phyloP scores from a whole-genome alignment of 2,113 vertebrate species.

The Sinocyclocheilus maitianheensis region DNA sequence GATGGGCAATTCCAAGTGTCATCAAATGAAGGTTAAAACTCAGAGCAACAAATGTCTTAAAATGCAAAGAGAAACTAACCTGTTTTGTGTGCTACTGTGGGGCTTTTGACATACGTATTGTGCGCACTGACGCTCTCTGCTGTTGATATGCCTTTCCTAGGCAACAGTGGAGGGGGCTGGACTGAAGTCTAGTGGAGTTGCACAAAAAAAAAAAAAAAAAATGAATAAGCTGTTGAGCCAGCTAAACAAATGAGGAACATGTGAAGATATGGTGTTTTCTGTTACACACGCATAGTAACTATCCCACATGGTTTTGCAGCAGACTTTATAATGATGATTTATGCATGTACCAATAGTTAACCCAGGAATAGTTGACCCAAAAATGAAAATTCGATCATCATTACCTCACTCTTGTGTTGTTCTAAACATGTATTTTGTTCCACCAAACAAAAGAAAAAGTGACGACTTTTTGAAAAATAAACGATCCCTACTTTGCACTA shows the following conservation, averaged over 20 bases:
- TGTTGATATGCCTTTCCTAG: conserved; percentile 43
- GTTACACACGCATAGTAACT: neutral
- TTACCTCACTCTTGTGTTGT: neutral
- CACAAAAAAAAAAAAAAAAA: neutral
- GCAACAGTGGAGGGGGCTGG: conserved; percentile 52
- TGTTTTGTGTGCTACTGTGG: neutral
- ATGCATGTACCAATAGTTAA: neutral
- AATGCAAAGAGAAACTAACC: conserved; percentile 19
- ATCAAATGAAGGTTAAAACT: too few species aligned
- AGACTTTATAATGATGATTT: neutral
- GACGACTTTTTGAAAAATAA: too few species aligned
- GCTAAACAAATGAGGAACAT: neutral
- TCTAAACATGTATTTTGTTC: neutral
- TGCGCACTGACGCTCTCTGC: conserved; percentile 36
- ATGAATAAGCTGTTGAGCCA: neutral
- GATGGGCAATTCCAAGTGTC: neutral
- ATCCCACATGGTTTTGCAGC: neutral
- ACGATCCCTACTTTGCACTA: too few species aligned
- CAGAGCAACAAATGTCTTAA: neutral
- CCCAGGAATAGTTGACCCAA: neutral
- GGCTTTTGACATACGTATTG: conserved; percentile 62
- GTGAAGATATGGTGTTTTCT: neutral
- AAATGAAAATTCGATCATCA: neutral
- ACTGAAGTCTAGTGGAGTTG: conserved; percentile 40
- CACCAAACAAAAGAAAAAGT: too few species aligned